phyloP scores from a whole-genome alignment of 2,888 invertebrate genomes.

The Chymomyza fuscimana region DNA sequence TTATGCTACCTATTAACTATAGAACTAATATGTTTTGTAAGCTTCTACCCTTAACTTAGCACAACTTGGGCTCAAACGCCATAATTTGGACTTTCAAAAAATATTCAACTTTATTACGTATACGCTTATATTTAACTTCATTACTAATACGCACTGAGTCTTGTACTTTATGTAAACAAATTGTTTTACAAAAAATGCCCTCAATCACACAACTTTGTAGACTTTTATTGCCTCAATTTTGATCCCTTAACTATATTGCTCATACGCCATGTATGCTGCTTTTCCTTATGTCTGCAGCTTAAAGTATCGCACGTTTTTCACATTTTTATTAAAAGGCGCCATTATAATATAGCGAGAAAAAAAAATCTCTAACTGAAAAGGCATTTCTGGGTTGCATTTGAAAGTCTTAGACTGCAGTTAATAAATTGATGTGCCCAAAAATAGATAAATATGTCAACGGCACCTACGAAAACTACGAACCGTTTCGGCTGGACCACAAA shows the following conservation, averaged over 20 bases:
- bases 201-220: too few species aligned
- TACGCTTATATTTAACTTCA: too few species aligned
- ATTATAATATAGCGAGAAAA: background rate
- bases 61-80: too few species aligned
- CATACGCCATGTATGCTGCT: slow-evolving; percentile 15
- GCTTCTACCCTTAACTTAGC: too few species aligned
- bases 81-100: too few species aligned
- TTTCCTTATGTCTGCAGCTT: slow-evolving; percentile 6
- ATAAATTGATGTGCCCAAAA: slow-evolving; percentile 53
- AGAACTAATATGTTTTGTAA: too few species aligned
- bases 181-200: too few species aligned
- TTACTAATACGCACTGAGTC: too few species aligned
- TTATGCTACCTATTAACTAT: too few species aligned
- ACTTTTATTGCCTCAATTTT: too few species aligned
- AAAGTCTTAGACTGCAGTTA: slow-evolving; percentile 31
- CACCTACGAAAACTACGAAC: slow-evolving; percentile 10
- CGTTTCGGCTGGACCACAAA: background rate
- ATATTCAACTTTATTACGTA: too few species aligned
- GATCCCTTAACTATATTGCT: slow-evolving; percentile 1
- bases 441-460: slow-evolving; percentile 61
- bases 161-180: too few species aligned
- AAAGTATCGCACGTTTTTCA: slow-evolving; percentile 40
- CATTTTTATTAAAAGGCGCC: background rate
- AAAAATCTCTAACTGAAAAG: background rate
- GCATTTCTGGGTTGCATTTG: slow-evolving; percentile 18